Evolutionary conservation across 2,888 invertebrate genomes (phyloP), one percentile per base, ranked within the genome.

Genomic region (Pyrochroa serraticornis): DNA sequence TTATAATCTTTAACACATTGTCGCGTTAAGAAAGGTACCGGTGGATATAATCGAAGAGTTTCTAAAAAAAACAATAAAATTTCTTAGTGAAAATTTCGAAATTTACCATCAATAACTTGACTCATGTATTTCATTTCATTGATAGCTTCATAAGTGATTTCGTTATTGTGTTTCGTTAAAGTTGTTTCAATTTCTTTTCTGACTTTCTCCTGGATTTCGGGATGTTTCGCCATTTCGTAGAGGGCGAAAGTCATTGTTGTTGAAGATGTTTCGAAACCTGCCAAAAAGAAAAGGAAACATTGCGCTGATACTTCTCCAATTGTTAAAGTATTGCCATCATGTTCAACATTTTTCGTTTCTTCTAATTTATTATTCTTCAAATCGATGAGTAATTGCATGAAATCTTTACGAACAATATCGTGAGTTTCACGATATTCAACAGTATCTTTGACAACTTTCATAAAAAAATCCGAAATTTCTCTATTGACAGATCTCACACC

Each of bases 351-450:
- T 63, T 34, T 84, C 77, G 14, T 82, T 70, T 70, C 54, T 76
- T 73, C 30, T 30, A 12, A 10, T 80, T 77, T 62, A 81, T 81
- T 35, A 84, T 32, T 33, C 63, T 33, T 84, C 77, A 12, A 82
- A 73, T 46, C 22, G 22, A 22, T 22, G 22, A 84, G 71, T 3
- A 84, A 66, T 59, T 85, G 82, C 50, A 87, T 69, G 58, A 85
- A 84, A 71, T 84, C 85, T 49, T 82, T 82, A 1, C 83, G 72
- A 0, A 67, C 67, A 0, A 83, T 62, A 0, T 80, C 75, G 55
- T 81, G 78, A 35, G 76, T 73, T 55, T 80, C 79, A 3, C 84
- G 73, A 49, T 80, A 77, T 0, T 79, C 72, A 0, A 83, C 75
- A 0, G 81, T 81, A 0, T 79, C 74, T 0, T 71, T 75, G 0